Evolutionary conservation across 1,140 invertebrate species (phyloP).

Genomic region (Drosophila ogumai): DNA sequence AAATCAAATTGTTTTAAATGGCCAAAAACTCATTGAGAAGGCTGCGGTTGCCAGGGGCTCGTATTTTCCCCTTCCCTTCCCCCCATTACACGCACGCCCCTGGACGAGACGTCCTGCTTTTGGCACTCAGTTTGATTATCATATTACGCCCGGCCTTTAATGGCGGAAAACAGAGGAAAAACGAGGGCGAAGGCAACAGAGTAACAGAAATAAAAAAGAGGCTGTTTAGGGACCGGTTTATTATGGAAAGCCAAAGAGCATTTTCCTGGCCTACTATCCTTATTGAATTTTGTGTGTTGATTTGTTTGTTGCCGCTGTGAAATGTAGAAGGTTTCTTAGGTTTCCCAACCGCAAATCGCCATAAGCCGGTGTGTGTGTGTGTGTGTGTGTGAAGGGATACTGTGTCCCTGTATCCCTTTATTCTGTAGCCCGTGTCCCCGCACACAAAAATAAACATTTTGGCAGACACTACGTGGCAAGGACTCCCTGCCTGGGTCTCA

Average conservation of each 20-base stretch:
- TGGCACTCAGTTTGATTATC: conserved; percentile 77
- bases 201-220: conserved; percentile 14
- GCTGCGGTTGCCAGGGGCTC: conserved; percentile 29
- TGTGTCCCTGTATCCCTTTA: background rate
- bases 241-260: conserved; percentile 38
- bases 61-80: background rate
- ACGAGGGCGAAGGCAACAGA: background rate
- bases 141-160: conserved; percentile 73
- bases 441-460: conserved; percentile 31
- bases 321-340: conserved; percentile 11
- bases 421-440: background rate
- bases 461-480: background rate
- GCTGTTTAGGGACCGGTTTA: conserved; percentile 40
- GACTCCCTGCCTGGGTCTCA: background rate
- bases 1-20: conserved; percentile 79
- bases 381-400: conserved; percentile 4
- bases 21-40: conserved; percentile 26
- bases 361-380: conserved; percentile 9
- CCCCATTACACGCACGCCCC: conserved; percentile 14
- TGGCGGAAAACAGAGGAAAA: conserved; percentile 12
- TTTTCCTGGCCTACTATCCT: conserved; percentile 19
- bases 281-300: conserved; percentile 40
- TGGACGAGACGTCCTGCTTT: conserved; percentile 27
- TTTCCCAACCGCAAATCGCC: conserved; percentile 23
- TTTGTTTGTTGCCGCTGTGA: conserved; percentile 23